phyloP scores from a whole-genome alignment of 2,888 invertebrate genomes.

The Cryptops parisi region DNA sequence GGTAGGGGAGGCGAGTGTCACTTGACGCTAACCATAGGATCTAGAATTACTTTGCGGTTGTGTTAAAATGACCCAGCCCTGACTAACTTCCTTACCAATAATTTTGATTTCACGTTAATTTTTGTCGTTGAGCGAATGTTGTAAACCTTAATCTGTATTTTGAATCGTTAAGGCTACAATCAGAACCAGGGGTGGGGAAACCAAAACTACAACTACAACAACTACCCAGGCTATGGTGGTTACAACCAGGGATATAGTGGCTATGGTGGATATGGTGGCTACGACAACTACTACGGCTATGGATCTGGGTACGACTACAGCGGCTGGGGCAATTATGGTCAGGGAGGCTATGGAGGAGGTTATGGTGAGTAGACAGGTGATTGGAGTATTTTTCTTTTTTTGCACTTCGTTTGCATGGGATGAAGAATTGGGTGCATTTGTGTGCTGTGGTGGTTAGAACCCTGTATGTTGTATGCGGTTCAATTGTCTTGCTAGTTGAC shows the following conservation, averaged over 20 bases:
- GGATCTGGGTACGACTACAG: constrained; percentile 47
- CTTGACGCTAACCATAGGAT: too few relatives aligned
- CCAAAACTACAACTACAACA: constrained; percentile 24
- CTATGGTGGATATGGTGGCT: constrained; percentile 37
- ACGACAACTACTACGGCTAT: constrained; percentile 48
- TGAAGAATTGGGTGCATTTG: too few relatives aligned
- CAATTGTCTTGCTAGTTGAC: constrained; percentile 7
- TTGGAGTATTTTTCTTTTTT: background rate
- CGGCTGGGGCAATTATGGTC: constrained; percentile 31
- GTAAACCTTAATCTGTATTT: too few relatives aligned
- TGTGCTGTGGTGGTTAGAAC: too few relatives aligned
- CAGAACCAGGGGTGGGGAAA: constrained; percentile 21
- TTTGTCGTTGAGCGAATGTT: too few relatives aligned
- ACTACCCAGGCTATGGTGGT: constrained; percentile 23
- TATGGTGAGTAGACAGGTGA: constrained; percentile 29
- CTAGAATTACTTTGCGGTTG: too few relatives aligned
- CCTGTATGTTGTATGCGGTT: constrained; percentile 8
- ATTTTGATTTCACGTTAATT: too few relatives aligned
- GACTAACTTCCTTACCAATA: too few relatives aligned
- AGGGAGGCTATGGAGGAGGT: constrained; percentile 49
- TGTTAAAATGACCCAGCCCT: too few relatives aligned
- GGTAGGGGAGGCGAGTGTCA: constrained; percentile 13
- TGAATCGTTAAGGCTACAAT: constrained; percentile 10
- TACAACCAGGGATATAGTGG: constrained; percentile 39
- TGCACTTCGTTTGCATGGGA: too few relatives aligned